Percentiles rank a stretch among this genome's conserved stretches.
Evolutionary conservation across 2,113 vertebrate genomes (phyloP).

Genomic region (Brachyistius frenatus): DNA sequence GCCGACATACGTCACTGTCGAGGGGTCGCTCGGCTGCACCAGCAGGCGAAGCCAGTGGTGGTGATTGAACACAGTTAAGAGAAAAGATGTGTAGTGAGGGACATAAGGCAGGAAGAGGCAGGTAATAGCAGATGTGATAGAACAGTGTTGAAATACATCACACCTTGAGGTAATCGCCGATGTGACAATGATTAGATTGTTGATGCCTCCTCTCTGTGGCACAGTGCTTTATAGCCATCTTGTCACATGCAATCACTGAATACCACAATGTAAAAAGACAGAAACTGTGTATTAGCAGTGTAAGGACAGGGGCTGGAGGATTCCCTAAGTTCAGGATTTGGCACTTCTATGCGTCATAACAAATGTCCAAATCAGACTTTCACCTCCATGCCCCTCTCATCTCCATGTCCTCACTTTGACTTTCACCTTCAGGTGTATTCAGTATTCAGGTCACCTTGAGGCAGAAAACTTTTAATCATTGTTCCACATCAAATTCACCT

Average conservation of each 20-base stretch:
- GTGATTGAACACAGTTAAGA: constrained; percentile 81
- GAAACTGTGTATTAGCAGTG: constrained; percentile 17
- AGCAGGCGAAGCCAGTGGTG: constrained; percentile 58
- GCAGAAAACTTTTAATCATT: constrained; percentile 84
- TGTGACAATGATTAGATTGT: constrained; percentile 78
- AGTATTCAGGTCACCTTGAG: constrained; percentile 81
- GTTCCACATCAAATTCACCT: constrained; percentile 74
- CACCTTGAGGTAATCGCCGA: constrained; percentile 67
- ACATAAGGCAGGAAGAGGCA: constrained; percentile 63
- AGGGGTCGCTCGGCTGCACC: constrained; percentile 58
- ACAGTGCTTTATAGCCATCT: constrained; percentile 61
- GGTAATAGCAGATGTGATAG: constrained; percentile 74
- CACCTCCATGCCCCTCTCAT: constrained; percentile 56
- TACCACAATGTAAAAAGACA: constrained; percentile 37
- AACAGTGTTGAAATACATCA: constrained; percentile 68
- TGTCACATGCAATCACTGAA: constrained; percentile 69
- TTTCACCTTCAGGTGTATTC: constrained; percentile 61
- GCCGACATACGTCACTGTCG: constrained; percentile 94
- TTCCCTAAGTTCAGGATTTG: constrained; percentile 23
- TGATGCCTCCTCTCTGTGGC: constrained; percentile 52
- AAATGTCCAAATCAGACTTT: constrained; percentile 47
- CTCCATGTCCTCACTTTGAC: constrained; percentile 65
- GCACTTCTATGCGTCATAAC: constrained; percentile 30
- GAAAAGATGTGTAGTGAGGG: constrained; percentile 69
- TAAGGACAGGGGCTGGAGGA: constrained; percentile 28